Base-by-base conservation (phyloP, 2,797 vertebrate species). In the Anguilla anguilla region DNA sequence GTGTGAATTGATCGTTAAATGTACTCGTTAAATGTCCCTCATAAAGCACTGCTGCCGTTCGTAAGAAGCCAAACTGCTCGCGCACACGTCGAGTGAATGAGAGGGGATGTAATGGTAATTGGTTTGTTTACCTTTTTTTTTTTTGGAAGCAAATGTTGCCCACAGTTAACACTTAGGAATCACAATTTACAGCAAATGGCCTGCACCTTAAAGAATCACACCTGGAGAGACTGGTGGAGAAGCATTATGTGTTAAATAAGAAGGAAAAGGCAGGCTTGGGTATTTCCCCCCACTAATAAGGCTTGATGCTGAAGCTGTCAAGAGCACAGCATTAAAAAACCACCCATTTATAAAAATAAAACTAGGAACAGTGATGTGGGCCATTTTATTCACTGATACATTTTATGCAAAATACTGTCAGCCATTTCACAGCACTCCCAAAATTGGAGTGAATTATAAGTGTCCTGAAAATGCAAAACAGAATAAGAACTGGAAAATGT, bases 181-280 rank as follows among this genome's bases (percentile, higher is more conserved):
- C 85, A 69, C 77, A 85, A 91, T 77, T 69, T 89, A 91, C 64
- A 95, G 92, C 96, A 96, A 96, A 97, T 96, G 96, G 96, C 91
- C 90, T 92, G 88, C 88, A 92, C 22, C 64, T 25, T 67, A 25
- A 67, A 67, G 64, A 25, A 67, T 67, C 15, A 67, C 64, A 67
- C 25, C 25, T 28, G 64, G n/a, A 67, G 6, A 10, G n/a, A 39
- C 39, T 7, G 64, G 84, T 92, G 91, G 89, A 51, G 91, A 90
- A 69, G 82, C 39, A 86, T 31, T 43, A 22, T 83, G 77, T 35
- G 64, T 25, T 25, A 28, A 67, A 67, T 67, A 28, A 25, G 6
- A n/a, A 67, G 2, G 25, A 67, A 28, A 67, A 67, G 25, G 64
- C 64, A 0, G 6, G 2, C 25, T 67, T 28, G 25, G n/a, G 15